phyloP scores from a whole-genome alignment of 2,797 vertebrate species.

The Chaetodon trifasciatus region DNA sequence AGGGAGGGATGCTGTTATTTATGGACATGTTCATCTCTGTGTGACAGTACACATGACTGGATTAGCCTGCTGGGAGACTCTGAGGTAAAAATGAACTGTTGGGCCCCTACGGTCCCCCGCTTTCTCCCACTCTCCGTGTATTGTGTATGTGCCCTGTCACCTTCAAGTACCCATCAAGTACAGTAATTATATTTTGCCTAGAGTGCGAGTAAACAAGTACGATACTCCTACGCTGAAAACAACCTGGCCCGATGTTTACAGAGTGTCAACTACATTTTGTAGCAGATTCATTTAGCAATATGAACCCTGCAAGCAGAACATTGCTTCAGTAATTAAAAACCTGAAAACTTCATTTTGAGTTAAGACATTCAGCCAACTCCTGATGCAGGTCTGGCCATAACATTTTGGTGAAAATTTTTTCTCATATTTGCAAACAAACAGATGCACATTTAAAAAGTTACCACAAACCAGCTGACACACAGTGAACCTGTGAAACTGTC shows the following conservation, averaged over 20 bases:
- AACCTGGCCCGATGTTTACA: constrained; percentile 8
- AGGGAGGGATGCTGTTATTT: constrained; percentile 28
- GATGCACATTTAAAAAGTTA: background rate
- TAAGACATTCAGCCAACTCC: background rate
- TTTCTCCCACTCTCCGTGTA: constrained; percentile 7
- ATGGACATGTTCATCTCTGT: constrained; percentile 27
- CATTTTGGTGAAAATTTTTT: background rate
- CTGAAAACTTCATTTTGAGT: background rate
- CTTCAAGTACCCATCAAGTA: constrained; percentile 29
- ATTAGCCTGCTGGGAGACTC: constrained; percentile 5
- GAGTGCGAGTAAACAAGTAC: constrained; percentile 28
- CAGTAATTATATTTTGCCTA: constrained; percentile 33
- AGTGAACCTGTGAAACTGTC: background rate
- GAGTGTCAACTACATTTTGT: constrained; percentile 13
- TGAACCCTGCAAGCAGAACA: background rate
- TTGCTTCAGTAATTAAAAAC: background rate
- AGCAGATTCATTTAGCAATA: background rate
- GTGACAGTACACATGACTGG: background rate
- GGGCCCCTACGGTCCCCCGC: background rate
- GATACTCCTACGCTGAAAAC: constrained; percentile 1
- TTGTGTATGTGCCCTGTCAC: constrained; percentile 23
- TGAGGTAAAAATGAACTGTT: background rate
- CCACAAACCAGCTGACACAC: background rate
- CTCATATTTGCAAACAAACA: background rate
- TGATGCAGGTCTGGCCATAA: background rate